Percentiles rank a stretch among this genome's conserved stretches.
Conservation (phyloP, 2,113 vertebrate species). For the Xiphophorus hellerii region DNA sequence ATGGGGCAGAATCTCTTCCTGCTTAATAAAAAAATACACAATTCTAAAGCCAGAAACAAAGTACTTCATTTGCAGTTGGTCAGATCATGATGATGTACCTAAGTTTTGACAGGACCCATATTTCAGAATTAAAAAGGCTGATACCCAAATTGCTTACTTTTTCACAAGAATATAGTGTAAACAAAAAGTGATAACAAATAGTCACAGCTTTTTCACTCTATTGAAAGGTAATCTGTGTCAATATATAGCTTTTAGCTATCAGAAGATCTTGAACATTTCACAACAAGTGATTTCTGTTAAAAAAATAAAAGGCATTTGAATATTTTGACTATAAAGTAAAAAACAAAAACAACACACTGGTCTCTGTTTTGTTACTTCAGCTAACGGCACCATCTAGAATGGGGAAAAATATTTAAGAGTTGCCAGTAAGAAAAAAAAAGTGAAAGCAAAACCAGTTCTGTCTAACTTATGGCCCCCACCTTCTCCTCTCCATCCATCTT, state of each 20-base stretch:
- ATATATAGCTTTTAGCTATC: background rate
- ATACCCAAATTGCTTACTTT: conserved; percentile 28
- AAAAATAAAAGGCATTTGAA: background rate
- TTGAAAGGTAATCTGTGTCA: background rate
- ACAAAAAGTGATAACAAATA: conserved; percentile 4
- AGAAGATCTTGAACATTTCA: background rate
- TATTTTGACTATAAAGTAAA: background rate
- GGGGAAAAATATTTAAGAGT: no score
- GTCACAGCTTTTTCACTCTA: conserved; percentile 6
- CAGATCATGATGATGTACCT: conserved; percentile 15
- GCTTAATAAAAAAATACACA: no score
- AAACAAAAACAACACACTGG: background rate
- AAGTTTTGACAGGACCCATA: conserved; percentile 35
- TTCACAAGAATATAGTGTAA: conserved; percentile 17
- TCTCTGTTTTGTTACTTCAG: no score
- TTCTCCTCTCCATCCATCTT: conserved; percentile 58
- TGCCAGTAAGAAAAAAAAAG: conserved; percentile 14
- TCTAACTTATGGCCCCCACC: conserved; percentile 63
- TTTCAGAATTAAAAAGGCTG: conserved; percentile 41
- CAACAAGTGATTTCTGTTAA: background rate
- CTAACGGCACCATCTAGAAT: no score
- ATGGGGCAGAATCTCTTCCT: no score
- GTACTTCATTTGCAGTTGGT: no score
- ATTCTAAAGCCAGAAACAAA: background rate
- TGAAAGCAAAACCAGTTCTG: conserved; percentile 57